phyloP scores from a whole-genome alignment of 2,797 vertebrate genomes.

The Halcyon leucocephala region DNA sequence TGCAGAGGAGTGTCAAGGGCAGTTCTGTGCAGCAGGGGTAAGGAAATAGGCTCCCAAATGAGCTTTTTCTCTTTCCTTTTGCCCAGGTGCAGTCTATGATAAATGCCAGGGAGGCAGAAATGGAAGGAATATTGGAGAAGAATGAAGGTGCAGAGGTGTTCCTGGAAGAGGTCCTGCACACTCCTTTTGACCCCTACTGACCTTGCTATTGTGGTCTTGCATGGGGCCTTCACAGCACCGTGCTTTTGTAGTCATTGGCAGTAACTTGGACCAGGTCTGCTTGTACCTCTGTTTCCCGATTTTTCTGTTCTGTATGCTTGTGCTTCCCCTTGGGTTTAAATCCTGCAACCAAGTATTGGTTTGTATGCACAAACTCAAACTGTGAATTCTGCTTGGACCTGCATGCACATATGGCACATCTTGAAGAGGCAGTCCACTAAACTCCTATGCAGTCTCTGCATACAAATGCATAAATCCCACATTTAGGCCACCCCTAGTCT shows the following conservation, averaged over 20 bases:
- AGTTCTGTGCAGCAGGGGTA: background rate
- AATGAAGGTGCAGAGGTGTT: background rate
- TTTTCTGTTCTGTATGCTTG: background rate
- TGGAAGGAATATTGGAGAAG: background rate
- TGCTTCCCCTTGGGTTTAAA: background rate
- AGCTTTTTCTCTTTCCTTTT: background rate
- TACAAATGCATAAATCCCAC: background rate
- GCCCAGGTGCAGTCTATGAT: slow-evolving; percentile 73
- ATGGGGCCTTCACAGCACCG: background rate
- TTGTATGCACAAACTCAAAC: background rate
- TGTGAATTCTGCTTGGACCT: background rate
- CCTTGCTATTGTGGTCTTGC: background rate
- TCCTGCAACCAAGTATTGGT: background rate
- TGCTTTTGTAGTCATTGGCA: background rate
- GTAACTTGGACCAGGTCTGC: background rate
- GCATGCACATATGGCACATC: background rate
- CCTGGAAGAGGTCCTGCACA: background rate
- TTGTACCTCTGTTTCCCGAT: background rate
- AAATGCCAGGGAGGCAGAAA: slow-evolving; percentile 5
- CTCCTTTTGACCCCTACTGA: background rate
- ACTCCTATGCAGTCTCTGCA: background rate
- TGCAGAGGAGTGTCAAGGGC: background rate
- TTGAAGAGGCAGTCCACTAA: background rate
- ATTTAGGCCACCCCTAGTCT: background rate
- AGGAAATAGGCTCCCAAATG: background rate